phyloP scores from a whole-genome alignment of 2,113 vertebrate species.

The Chascanopsetta lugubris region DNA sequence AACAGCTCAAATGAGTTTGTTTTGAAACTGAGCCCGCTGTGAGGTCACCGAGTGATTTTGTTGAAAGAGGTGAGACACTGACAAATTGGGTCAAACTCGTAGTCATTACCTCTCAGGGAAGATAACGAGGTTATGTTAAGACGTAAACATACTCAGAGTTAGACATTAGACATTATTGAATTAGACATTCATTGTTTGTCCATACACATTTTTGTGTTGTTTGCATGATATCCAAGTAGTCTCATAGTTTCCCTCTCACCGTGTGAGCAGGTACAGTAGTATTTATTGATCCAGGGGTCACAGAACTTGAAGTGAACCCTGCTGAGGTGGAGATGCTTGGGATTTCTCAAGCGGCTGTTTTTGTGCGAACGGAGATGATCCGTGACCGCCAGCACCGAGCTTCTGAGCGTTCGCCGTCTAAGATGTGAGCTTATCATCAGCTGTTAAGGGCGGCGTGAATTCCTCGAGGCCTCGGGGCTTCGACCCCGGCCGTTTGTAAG shows the following conservation, averaged over 20 bases:
- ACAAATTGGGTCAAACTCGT: constrained; percentile 37
- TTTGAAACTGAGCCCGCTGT: constrained; percentile 30
- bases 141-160: neutral
- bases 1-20: constrained; percentile 28
- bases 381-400: constrained; percentile 23
- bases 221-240: no score
- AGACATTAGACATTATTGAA: no score
- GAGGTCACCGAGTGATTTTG: constrained; percentile 41
- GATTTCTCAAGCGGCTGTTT: constrained; percentile 45
- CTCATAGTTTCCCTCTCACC: neutral
- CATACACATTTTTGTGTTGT: no score
- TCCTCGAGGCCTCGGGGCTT: constrained; percentile 49
- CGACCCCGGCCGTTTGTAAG: constrained; percentile 37
- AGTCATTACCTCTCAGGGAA: neutral
- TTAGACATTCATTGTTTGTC: no score
- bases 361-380: constrained; percentile 37
- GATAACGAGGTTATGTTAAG: neutral
- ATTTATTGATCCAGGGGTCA: neutral
- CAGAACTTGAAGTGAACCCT: neutral
- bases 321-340: constrained; percentile 4
- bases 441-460: constrained; percentile 62
- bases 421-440: constrained; percentile 75
- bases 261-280: neutral
- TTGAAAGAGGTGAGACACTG: constrained; percentile 15
- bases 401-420: constrained; percentile 22